Evolutionary conservation across 2,113 vertebrate species (phyloP), one percentile per base, ranked within the genome.

Genomic region (Myocastor coypus): DNA sequence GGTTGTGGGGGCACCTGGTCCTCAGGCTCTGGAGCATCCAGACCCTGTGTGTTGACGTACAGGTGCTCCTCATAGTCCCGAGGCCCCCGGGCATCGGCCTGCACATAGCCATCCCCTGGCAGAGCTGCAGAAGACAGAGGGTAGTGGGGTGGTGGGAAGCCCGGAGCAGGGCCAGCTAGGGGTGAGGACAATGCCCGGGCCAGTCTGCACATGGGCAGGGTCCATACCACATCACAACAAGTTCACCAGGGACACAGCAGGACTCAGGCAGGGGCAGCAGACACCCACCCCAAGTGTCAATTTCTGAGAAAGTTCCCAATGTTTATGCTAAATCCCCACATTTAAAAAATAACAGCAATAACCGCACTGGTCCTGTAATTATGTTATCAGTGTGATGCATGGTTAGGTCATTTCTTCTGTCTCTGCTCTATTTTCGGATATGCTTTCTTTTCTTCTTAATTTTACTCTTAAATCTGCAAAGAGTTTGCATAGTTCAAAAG

Each of bases 11-110:
- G 80, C 57, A 97, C 98, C 0, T 96, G 83, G 24, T 98, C 98
- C 97, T 98, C 97, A 34, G 96, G 57, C 0, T 99, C 99, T 55
- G 5, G 26, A 16, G 63, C 24, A 0, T 97, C 97, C 87, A 99
- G 96, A 90, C 97, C 99, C 98, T 99, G 99, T 0, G 99, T 99
- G 98, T 99, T 99, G 17, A 99, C 99, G 0, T 99, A 99, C 97
- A 99, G 98, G 96, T 99, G 99, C 96, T 99, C 99, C 97, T 99
- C 99, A 0, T 99, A 99, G 96, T 99, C 99, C 61, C 97, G 98
- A 2, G 98, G 98, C 7, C 98, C 98, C 52, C 98, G 98, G 34
- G 99, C 22, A 0, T 99, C 99, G 0, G 99, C 99, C 98, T 99
- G 98, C 96, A 99, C 98, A 55, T 99, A 99, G 90, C 99, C 99